Evolutionary conservation across 2,888 invertebrate species (phyloP).

Genomic region (Melanostoma mellinum): DNA sequence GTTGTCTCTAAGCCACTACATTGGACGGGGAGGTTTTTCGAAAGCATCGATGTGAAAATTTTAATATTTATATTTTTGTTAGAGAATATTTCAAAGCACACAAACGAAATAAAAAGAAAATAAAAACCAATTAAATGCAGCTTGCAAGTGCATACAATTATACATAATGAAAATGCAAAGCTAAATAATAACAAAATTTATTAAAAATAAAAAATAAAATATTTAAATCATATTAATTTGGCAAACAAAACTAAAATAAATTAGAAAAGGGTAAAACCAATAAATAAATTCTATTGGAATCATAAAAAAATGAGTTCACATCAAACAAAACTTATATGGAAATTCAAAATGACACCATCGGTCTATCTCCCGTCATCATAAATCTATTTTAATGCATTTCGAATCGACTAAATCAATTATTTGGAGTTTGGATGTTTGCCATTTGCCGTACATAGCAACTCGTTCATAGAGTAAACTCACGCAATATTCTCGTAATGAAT

Average conservation of each 20-base stretch:
- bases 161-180: neutral
- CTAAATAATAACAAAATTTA: conserved; percentile 9
- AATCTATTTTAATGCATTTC: conserved; percentile 28
- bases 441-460: no score
- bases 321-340: no score
- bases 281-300: no score
- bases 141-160: neutral
- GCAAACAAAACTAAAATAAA: no score
- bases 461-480: no score
- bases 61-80: conserved; percentile 5
- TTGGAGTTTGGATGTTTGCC: neutral
- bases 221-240: no score
- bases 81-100: conserved; percentile 1
- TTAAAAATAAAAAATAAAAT: neutral
- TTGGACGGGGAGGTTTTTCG: conserved; percentile 9
- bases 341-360: no score
- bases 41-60: conserved; percentile 2
- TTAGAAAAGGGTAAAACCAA: no score
- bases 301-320: no score
- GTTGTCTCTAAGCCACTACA: conserved; percentile 90
- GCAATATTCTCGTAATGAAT: no score
- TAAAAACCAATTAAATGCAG: neutral
- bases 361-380: conserved; percentile 1
- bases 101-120: neutral
- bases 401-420: conserved; percentile 34